Evolutionary conservation across 2,888 invertebrate species (phyloP), one percentile per base, ranked within the genome.

Genomic region (Melinopterus prodromus): DNA sequence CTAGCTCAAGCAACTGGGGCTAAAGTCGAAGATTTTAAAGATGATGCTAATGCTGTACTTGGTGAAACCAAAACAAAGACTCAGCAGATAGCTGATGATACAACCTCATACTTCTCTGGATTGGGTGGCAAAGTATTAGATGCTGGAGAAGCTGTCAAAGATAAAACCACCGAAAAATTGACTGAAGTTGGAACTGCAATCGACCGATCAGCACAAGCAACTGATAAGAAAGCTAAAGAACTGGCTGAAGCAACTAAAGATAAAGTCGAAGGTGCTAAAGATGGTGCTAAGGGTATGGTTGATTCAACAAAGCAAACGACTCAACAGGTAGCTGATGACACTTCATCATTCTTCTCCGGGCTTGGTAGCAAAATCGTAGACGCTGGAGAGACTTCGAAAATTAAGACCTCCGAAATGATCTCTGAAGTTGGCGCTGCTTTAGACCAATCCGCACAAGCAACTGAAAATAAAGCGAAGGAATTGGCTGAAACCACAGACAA

Each of bases 161-260:
- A 74, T 74, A 74, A 35, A 36, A 35, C 36, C 6, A 35, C 74
- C 15, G 74, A 74, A 36, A 74, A 36, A n/a, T 12, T 74, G n/a
- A 3, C 53, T 53, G 53, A 53, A 53, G 53, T 53, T 0, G 35
- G 70, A 0, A 71, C 69, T 7, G 26, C 38, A 69, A 15, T 79
- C n/a, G 35, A 6, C 26, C 69, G 71, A 53, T 53, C 53, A 9
- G 53, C 53, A 7, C 53, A 53, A 53, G 53, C 53, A 12, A 15
- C 70, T 26, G 76, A 70, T 70, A 26, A 75, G 16, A 70, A 81
- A 70, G 79, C 74, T 5, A 83, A 80, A 75, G 80, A 82, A 3
- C 78, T 77, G 36, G 69, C 79, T 38, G 72, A 72, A 14, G 83
- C 83, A 9, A 84, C 80, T 70, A 74, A 16, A 36, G 74, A n/a